Evolutionary conservation across 2,888 invertebrate genomes (phyloP).

Genomic region (Latrodectus elegans): DNA sequence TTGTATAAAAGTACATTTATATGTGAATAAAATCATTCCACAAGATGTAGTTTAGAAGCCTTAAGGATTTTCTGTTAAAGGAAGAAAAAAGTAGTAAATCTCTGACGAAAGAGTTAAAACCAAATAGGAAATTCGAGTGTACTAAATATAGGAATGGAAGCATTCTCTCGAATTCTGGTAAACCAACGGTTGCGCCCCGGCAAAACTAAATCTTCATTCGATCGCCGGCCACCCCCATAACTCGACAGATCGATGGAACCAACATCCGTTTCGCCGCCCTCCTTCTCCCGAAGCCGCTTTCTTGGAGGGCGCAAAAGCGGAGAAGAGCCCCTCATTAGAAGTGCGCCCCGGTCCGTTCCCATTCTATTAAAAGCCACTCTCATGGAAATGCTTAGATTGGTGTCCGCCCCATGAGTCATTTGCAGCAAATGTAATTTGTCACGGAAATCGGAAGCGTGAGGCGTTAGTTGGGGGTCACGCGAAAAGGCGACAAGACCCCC

Average conservation of each 20-base stretch:
- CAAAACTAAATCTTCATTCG: neutral
- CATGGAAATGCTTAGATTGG: neutral
- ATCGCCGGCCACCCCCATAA: neutral
- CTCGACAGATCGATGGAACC: neutral
- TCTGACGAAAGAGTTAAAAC: too few species aligned
- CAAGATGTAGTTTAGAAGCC: too few species aligned
- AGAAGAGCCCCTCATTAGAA: neutral
- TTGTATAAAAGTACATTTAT: too few species aligned
- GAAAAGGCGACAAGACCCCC: conserved; percentile 59
- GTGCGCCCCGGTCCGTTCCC: conserved; percentile 28
- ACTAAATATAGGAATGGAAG: too few species aligned
- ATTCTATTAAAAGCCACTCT: conserved; percentile 44
- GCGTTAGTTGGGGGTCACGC: conserved; percentile 61
- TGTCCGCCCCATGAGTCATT: conserved; percentile 44
- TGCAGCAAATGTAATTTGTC: conserved; percentile 64
- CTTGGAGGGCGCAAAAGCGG: conserved; percentile 2
- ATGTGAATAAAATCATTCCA: too few species aligned
- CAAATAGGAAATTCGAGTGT: too few species aligned
- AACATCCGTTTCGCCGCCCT: neutral
- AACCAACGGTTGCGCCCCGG: too few species aligned
- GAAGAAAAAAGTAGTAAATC: too few species aligned
- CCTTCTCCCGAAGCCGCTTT: neutral
- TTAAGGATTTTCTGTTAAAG: too few species aligned
- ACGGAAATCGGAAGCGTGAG: conserved; percentile 64
- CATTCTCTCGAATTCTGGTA: too few species aligned